Conservation (phyloP, 2,797 vertebrate species). For the Coendou prehensilis region DNA sequence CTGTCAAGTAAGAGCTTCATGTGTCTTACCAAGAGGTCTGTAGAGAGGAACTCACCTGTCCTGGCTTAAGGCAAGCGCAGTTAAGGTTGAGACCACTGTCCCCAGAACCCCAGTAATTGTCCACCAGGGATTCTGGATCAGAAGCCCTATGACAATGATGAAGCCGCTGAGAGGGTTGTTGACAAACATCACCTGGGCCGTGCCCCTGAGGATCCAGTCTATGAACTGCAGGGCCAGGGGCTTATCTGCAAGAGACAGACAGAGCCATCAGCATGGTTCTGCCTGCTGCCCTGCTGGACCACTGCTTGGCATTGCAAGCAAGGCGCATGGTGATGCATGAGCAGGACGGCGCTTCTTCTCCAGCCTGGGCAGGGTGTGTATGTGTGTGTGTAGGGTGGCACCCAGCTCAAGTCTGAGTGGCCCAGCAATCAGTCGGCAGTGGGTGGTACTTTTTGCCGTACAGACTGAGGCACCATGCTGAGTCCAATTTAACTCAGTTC, state of each 20-base stretch:
- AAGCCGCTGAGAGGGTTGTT: conserved; percentile 97
- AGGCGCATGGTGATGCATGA: not conserved
- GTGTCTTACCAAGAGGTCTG: not conserved
- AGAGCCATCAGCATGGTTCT: not conserved
- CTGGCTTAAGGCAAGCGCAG: conserved; percentile 94
- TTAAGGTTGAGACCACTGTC: conserved; percentile 93
- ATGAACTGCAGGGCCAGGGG: conserved; percentile 92
- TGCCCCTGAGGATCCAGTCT: conserved; percentile 96
- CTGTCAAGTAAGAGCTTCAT: not conserved
- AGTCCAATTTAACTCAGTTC: conserved; percentile 33
- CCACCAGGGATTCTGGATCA: conserved; percentile 98
- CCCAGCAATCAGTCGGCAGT: not conserved
- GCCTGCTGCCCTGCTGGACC: not conserved
- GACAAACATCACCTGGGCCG: conserved; percentile 97
- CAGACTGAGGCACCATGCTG: not conserved
- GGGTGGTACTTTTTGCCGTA: conserved; percentile 23
- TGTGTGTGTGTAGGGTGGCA: not conserved
- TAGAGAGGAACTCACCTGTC: conserved; percentile 90
- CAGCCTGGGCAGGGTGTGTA: not conserved
- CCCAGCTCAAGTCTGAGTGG: not conserved
- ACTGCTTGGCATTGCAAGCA: conserved; percentile 1
- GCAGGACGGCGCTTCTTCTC: not conserved
- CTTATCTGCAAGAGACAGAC: conserved; percentile 91
- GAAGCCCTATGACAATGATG: conserved; percentile 93
- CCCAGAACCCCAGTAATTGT: conserved; percentile 95